Evolutionary conservation across 2,888 invertebrate species (phyloP), one percentile per base, ranked within the genome.

Genomic region (Cataglyphis altisquamis): DNA sequence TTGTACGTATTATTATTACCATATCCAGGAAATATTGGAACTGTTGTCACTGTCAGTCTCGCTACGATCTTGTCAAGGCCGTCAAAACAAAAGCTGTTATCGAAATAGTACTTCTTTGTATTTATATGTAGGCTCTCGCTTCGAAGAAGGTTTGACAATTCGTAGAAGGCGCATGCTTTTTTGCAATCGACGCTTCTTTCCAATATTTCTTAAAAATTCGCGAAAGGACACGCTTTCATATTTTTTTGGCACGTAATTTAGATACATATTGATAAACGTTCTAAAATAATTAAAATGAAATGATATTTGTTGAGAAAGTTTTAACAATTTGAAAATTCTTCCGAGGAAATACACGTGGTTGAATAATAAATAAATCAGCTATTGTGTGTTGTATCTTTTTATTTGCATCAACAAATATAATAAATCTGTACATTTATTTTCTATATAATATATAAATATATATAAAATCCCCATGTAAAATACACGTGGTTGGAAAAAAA

Each of bases 41-140:
- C 55, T 12, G 41, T 72, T 29, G 82, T 73, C 48, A 75, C 88
- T 85, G 88, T 41, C 68, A 48, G 57, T 66, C 66, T 62, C 57
- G 32, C 39, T 57, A 55, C 45, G 57, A 68, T 78, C 36, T 78
- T 45, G 67, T 77, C 81, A 87, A 87, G 80, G 82, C 80, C 32
- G 32, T 60, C 67, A 62, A 52, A 63, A 75, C 63, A 66, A 64
- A 41, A 45, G 8, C 10, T 32, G 36, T 15, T 55, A 5, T 39
- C 25, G 60, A 60, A 29, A n/a, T 10, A 21, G 18, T 10, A 10
- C 2, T 73, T 62, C 18, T 10, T n/a, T 9, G 9, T 82, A 72
- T 81, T 88, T 86, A 39, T 21, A 60, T 8, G n/a, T 67, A 36
- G 55, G 78, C 60, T 75, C 72, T 85, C 60, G 66, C 12, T 77